Evolutionary conservation across 2,888 invertebrate genomes (phyloP).

Genomic region (Acleris sparsana): DNA sequence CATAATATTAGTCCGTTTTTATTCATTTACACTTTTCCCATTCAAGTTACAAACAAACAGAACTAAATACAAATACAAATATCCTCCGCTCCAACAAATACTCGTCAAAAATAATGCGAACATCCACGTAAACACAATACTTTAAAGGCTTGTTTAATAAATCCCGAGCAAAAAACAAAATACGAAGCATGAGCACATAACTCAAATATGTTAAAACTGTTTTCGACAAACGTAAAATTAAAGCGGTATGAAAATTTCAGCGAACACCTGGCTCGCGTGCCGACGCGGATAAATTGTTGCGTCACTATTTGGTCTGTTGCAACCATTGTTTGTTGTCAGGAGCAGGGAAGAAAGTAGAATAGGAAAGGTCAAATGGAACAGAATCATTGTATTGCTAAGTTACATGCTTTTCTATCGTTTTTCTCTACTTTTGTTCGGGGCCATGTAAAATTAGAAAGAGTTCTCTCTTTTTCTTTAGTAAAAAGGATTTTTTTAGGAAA

Average conservation of each 20-base stretch:
- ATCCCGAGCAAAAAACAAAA: conserved; percentile 13
- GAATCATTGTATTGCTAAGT: too few species aligned
- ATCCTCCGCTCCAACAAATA: neutral
- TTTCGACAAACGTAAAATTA: conserved; percentile 36
- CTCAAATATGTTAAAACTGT: conserved; percentile 34
- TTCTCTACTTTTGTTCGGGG: too few species aligned
- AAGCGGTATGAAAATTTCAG: conserved; percentile 32
- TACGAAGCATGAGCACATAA: conserved; percentile 15
- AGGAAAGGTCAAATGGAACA: too few species aligned
- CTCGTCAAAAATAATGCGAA: neutral
- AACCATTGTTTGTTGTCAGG: conserved; percentile 2
- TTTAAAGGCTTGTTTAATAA: conserved; percentile 4
- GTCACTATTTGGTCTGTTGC: conserved; percentile 29
- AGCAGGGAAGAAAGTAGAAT: too few species aligned
- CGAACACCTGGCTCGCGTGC: conserved; percentile 26
- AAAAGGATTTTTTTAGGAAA: too few species aligned
- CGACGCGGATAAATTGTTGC: conserved; percentile 32
- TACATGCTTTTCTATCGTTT: too few species aligned
- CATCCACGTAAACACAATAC: neutral
- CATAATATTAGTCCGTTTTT: too few species aligned
- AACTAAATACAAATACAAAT: neutral
- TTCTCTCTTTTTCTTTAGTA: too few species aligned
- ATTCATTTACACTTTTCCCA: too few species aligned
- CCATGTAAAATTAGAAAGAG: too few species aligned
- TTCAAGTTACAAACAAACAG: too few species aligned